Base-by-base conservation (phyloP, 2,888 invertebrate species). In the Dendrolimus pini region DNA sequence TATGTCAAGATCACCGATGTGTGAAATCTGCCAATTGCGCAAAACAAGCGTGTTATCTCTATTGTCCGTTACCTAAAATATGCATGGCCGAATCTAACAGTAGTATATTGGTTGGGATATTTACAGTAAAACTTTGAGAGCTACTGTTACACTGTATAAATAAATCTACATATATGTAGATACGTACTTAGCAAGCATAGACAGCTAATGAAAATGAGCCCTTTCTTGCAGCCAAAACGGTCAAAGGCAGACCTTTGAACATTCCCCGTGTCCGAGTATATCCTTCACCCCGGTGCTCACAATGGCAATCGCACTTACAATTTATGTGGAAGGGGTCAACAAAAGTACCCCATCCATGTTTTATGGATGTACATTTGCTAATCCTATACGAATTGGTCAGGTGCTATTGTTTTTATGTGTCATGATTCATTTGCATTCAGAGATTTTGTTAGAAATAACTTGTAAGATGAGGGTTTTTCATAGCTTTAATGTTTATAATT, bases 121-220 rank as follows among this genome's bases (percentile, higher is more conserved):
- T 30, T 30, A 30, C 30, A 30, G 30, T 30, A 30, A 30, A 74
- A 77, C 67, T 78, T 89, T 88, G 81, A 75, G 72, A 65, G 65
- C 57, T 78, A 3, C 61, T 64, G 62, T 61, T 18, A 18, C 2
- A 18, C 30, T 30, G 30, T 30, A 30, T 30, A 30, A 30, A 72
- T 71, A 67, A 70, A 70, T 71, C 71, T 78, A 77, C 80, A 85
- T 85, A 84, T 82, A 84, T 83, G 78, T 83, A 83, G 30, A 30
- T 30, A 30, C 30, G 30, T 30, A 30, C 30, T 30, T 30, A 30
- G 30, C 30, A 77, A 75, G 80, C 78, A 77, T 77, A 79, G 79
- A 78, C 78, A 81, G 82, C 80, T 89, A 89, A 89, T 89, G 89
- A 89, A 89, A 89, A 86, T 85, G 87, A 88, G 85, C 89, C 88